phyloP scores from a whole-genome alignment of 2,797 vertebrate genomes.

The Urosaurus nigricauda region DNA sequence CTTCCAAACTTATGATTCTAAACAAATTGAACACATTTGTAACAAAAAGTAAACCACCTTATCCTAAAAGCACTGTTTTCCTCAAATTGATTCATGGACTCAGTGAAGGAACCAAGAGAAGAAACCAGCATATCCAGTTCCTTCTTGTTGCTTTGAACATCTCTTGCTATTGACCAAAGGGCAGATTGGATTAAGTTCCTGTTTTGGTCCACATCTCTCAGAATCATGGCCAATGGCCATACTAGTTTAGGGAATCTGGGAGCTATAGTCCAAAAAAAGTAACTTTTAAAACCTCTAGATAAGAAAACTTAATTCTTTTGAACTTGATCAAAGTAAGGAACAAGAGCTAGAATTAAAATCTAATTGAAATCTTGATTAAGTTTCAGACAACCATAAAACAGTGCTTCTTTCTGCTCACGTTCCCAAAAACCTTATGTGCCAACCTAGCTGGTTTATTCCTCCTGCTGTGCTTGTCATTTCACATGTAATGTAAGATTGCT shows the following conservation, averaged over 20 bases:
- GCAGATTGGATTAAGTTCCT: no score
- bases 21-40: neutral
- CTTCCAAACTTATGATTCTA: no score
- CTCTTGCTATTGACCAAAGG: constrained; percentile 3
- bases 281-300: neutral
- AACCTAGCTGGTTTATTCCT: constrained; percentile 64
- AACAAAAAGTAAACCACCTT: neutral
- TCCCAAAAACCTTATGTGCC: constrained; percentile 52
- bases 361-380: constrained; percentile 8
- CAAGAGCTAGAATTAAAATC: neutral
- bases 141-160: neutral
- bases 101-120: neutral
- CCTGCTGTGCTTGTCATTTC: constrained; percentile 68
- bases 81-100: neutral
- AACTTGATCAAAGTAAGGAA: constrained; percentile 27
- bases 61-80: neutral
- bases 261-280: no score
- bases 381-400: constrained; percentile 44
- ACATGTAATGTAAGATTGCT: constrained; percentile 72
- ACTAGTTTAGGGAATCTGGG: no score
- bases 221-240: no score
- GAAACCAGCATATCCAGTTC: neutral
- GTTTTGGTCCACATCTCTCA: no score
- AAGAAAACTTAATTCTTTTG: neutral
- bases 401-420: constrained; percentile 14